These are phyloP conservation scores for Eleutherodactylus coqui DNA, from an alignment of 2,797 vertebrate species.

Conservation along the genomic window DNA sequence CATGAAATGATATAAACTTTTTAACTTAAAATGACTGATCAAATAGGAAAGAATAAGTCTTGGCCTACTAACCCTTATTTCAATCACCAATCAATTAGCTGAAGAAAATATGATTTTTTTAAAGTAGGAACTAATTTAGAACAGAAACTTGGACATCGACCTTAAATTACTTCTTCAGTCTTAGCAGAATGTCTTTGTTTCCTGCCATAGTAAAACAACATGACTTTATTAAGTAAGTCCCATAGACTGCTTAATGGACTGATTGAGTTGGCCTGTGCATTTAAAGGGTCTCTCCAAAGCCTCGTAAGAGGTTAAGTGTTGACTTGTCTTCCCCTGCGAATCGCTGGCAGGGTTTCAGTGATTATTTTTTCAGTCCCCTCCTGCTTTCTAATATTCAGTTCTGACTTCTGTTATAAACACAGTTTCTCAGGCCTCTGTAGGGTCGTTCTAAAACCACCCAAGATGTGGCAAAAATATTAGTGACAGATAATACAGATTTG, in stretches of 20 bases:
- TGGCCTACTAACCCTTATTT: not conserved
- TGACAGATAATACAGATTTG: constrained; percentile 40
- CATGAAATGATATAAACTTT: not conserved
- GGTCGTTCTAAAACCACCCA: constrained; percentile 53
- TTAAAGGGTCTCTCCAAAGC: constrained; percentile 33
- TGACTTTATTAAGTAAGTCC: constrained; percentile 48
- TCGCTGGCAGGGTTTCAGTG: constrained; percentile 52
- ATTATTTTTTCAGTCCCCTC: constrained; percentile 56
- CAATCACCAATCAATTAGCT: not conserved
- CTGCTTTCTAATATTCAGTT: constrained; percentile 53
- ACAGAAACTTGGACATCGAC: not conserved
- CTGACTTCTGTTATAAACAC: constrained; percentile 58
- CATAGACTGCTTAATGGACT: constrained; percentile 52
- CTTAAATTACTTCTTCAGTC: not conserved
- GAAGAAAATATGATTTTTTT: not conserved
- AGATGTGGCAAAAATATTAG: constrained; percentile 53
- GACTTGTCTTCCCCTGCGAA: constrained; percentile 42
- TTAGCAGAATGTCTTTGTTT: constrained; percentile 7
- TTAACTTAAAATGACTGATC: not conserved
- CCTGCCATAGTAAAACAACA: constrained; percentile 28
- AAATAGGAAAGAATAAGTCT: not conserved
- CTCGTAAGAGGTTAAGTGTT: constrained; percentile 47
- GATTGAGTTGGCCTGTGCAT: not conserved
- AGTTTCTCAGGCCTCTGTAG: constrained; percentile 22
- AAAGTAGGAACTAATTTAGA: not conserved